Conservation (phyloP, 2,888 invertebrate species). For the Copidosoma aretas region DNA sequence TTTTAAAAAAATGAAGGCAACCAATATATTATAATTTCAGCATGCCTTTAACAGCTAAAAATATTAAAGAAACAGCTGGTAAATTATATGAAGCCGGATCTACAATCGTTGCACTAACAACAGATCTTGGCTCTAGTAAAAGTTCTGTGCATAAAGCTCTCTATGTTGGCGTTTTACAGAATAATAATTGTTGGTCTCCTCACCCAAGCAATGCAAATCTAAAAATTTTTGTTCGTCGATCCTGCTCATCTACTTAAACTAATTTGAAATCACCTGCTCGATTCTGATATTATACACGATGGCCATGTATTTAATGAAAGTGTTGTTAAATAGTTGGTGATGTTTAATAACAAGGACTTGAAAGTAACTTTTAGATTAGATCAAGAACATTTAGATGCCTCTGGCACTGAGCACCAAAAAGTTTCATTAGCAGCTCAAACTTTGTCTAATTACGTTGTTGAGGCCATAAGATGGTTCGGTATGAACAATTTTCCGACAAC, state of each 20-base stretch:
- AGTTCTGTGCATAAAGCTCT: not conserved
- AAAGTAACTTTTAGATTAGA: not conserved
- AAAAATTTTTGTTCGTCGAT: constrained; percentile 3
- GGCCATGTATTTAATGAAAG: not conserved
- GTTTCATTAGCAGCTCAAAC: not conserved
- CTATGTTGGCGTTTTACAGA: not conserved
- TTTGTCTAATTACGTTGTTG: not conserved
- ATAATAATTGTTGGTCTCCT: not conserved
- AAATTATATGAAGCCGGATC: not conserved
- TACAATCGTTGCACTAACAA: not conserved
- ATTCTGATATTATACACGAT: not conserved
- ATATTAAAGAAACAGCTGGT: not conserved
- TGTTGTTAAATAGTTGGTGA: not conserved
- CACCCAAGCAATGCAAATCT: not conserved
- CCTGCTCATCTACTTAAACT: not conserved
- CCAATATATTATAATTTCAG: not conserved
- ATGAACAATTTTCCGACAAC: not conserved
- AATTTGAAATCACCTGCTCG: not conserved
- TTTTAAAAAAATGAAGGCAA: no score
- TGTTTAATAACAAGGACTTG: not conserved
- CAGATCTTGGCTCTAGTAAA: not conserved
- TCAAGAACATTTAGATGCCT: not conserved
- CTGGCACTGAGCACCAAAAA: not conserved
- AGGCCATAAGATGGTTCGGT: not conserved
- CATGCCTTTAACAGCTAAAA: not conserved